Base-by-base conservation (phyloP, 2,888 invertebrate species). In the Mesochorus sp. region DNA sequence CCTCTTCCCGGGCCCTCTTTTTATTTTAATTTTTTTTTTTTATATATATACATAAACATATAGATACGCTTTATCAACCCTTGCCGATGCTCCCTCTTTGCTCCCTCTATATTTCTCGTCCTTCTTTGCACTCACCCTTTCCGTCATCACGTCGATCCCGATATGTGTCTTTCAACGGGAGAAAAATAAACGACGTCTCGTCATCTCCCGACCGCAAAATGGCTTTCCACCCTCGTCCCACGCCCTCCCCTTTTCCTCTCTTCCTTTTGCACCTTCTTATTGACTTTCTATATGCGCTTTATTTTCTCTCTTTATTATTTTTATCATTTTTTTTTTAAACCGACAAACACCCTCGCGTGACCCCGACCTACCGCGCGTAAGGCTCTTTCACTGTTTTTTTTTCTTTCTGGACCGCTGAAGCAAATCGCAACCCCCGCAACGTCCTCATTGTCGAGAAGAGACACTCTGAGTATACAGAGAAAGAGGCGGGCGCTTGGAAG, bases 331-430 rank as follows among this genome's bases (percentile, higher is more conserved):
- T n/a, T n/a, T n/a, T 66, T 71, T 61, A 24, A 70, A 51, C 62
- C 42, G 19, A 10, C 8, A 53, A 44, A 51, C 12, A 12, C 19
- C 47, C 47, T 14, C 67, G 2, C 62, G 37, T 49, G 59, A 70
- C 49, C 72, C 59, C 62, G 64, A 51, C 61, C 68, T 80, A 67
- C 67, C 64, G 62, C 62, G 53, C 72, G 78, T 76, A 68, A 64
- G 73, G 80, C 74, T 62, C 57, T 72, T 61, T 37, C n/a, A n/a
- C n/a, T n/a, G 78, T 76, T 77, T 78, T 74, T 51, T 71, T 57
- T 55, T 62, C 85, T 86, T 88, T 88, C 87, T 85, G 74, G 83
- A 75, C 83, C 87, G 87, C 67, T 86, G 88, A 88, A 86, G 86
- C 87, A 84, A 82, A 72, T 64, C 51, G 66, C 42, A 66, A 37